Evolutionary conservation across 2,113 vertebrate genomes (phyloP).

Genomic region (Pachycephala philippinensis): DNA sequence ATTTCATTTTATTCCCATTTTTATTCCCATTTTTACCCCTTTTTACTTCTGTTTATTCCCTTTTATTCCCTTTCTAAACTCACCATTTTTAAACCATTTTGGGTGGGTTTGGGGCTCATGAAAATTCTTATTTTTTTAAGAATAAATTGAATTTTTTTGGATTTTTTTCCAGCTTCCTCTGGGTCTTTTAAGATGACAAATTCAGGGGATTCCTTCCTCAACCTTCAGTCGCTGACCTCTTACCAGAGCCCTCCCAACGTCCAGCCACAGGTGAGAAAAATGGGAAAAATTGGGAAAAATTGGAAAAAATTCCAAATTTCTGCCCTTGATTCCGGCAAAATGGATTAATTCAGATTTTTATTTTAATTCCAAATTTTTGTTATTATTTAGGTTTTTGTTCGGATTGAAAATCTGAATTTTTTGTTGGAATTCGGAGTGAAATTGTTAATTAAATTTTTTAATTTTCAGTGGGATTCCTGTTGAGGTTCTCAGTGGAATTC

Average conservation of each 20-base stretch:
- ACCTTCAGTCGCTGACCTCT: conserved; percentile 49
- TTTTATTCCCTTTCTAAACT: too few relatives aligned
- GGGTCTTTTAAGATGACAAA: conserved; percentile 58
- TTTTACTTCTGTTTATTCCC: too few relatives aligned
- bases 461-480: too few relatives aligned
- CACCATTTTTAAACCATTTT: background rate
- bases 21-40: too few relatives aligned
- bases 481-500: background rate
- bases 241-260: conserved; percentile 35
- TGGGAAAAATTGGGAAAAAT: background rate
- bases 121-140: too few relatives aligned
- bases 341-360: fast-evolving
- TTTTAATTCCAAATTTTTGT: background rate
- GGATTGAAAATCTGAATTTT: background rate
- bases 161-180: conserved; percentile 24
- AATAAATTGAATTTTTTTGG: too few relatives aligned
- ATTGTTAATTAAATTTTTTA: too few relatives aligned
- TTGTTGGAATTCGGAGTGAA: background rate
- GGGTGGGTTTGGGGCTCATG: background rate
- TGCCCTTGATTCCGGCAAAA: background rate
- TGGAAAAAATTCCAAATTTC: background rate
- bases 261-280: conserved; percentile 48
- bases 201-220: conserved; percentile 33
- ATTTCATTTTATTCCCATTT: too few relatives aligned
- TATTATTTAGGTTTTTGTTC: background rate